These are phyloP conservation scores for Oriolus oriolus DNA, from an alignment of 2,113 vertebrate species.

Conservation along the genomic window DNA sequence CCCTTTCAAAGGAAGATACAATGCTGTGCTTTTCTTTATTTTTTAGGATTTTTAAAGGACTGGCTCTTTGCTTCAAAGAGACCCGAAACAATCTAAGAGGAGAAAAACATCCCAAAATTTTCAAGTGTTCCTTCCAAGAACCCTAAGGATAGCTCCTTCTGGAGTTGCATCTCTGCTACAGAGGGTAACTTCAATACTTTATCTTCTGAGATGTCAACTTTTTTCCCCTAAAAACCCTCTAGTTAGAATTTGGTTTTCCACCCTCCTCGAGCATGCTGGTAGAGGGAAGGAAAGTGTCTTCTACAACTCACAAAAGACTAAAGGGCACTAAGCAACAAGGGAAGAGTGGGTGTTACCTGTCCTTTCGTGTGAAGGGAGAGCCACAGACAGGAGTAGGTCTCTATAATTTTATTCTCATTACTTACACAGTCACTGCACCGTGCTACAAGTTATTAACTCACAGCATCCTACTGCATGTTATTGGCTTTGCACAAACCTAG, in stretches of 20 bases:
- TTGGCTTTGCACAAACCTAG: not conserved
- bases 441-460: not conserved
- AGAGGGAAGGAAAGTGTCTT: not conserved
- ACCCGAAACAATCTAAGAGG: not conserved
- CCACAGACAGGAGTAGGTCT: not conserved
- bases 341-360: not conserved
- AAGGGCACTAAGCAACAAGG: not conserved
- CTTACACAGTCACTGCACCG: not conserved
- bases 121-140: not conserved
- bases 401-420: slow-evolving; percentile 26
- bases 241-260: not conserved
- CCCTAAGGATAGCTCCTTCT: not conserved
- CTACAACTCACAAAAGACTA: not conserved
- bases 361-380: not conserved
- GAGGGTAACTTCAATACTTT: not conserved
- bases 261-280: not conserved
- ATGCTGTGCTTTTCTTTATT: not conserved
- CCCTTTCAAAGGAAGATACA: not conserved
- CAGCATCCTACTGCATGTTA: not conserved
- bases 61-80: not conserved
- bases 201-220: not conserved
- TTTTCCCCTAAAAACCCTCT: not conserved
- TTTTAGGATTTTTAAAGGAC: not conserved
- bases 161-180: not conserved
- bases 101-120: not conserved